phyloP scores from a whole-genome alignment of 2,113 vertebrate genomes.

The Peromyscus californicus region DNA sequence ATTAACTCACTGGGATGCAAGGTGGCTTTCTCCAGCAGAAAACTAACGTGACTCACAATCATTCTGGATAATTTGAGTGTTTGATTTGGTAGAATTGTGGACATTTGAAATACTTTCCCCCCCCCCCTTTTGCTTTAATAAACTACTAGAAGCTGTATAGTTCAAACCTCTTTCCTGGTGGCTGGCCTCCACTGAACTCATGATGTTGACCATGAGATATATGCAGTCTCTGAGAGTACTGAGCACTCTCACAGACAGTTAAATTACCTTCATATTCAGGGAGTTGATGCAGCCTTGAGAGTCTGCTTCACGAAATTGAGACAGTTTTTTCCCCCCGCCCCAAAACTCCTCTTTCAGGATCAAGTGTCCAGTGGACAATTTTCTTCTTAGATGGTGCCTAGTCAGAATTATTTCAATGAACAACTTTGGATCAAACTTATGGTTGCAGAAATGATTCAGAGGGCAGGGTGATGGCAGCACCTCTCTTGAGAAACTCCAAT shows the following conservation, averaged over 20 bases:
- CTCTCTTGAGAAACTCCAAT: background rate
- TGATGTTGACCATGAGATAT: background rate
- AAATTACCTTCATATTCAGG: background rate
- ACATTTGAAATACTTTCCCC: background rate
- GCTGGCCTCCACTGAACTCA: background rate
- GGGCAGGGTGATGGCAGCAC: background rate
- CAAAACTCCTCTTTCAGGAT: background rate
- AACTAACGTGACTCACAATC: background rate
- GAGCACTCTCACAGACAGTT: background rate
- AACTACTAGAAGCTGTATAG: background rate
- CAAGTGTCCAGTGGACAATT: background rate
- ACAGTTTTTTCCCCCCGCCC: background rate
- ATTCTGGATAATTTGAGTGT: background rate
- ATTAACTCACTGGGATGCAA: background rate
- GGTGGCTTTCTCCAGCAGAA: slow-evolving; percentile 12
- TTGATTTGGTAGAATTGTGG: slow-evolving; percentile 41
- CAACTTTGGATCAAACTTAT: background rate
- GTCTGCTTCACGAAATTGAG: background rate
- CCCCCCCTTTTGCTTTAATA: background rate
- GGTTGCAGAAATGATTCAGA: background rate
- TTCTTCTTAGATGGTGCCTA: background rate
- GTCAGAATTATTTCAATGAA: slow-evolving; percentile 18
- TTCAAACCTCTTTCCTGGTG: slow-evolving; percentile 9
- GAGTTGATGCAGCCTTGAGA: background rate
- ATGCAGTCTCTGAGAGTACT: background rate